Evolutionary conservation across 2,113 vertebrate genomes (phyloP).

Genomic region (Numenius arquata): DNA sequence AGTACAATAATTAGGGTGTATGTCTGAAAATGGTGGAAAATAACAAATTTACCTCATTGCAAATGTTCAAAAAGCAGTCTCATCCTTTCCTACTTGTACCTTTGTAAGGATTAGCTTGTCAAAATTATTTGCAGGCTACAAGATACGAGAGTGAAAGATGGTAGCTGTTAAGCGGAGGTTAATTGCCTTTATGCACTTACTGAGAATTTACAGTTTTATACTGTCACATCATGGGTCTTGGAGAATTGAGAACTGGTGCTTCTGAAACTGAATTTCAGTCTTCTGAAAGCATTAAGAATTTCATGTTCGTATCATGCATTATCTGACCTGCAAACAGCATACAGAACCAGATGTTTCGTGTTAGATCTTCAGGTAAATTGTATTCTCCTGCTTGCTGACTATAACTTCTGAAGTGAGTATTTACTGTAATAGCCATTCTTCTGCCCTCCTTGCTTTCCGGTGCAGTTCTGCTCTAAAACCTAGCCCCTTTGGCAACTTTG

Average conservation of each 20-base stretch:
- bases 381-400: neutral
- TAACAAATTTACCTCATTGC: neutral
- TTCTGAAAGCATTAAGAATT: neutral
- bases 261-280: neutral
- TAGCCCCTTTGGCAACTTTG: neutral
- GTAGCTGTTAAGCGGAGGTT: slow-evolving; percentile 15
- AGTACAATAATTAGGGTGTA: neutral
- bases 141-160: neutral
- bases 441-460: neutral
- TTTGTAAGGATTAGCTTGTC: slow-evolving; percentile 8
- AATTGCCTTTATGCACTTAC: neutral
- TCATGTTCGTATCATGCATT: neutral
- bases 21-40: neutral
- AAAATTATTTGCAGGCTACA: slow-evolving; percentile 11
- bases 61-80: neutral
- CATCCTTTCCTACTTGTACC: neutral
- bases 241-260: neutral
- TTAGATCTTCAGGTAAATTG: neutral
- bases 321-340: neutral
- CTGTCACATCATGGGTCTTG: neutral
- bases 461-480: neutral
- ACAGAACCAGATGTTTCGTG: neutral
- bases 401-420: neutral
- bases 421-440: neutral
- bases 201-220: slow-evolving; percentile 23